Percentiles rank a stretch among this genome's conserved stretches.
These are phyloP conservation scores for Lithophane socia DNA, from an alignment of 2,888 invertebrate genomes.

Conservation along the genomic window DNA sequence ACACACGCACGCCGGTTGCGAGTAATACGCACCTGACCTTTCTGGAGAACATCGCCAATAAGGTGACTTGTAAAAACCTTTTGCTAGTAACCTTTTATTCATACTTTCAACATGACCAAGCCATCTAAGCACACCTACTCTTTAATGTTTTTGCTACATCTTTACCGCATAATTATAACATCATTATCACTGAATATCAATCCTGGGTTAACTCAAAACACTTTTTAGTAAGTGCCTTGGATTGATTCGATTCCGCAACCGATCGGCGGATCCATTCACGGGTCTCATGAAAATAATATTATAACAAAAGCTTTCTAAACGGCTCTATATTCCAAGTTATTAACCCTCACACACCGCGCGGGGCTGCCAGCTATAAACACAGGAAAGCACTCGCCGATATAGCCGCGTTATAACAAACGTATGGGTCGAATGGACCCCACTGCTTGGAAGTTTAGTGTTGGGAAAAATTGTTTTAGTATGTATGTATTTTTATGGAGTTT, in stretches of 20 bases:
- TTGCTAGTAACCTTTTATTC: background rate
- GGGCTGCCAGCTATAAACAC: conserved; percentile 64
- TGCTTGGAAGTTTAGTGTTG: conserved; percentile 30
- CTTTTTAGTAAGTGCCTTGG: background rate
- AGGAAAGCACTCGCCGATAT: conserved; percentile 70
- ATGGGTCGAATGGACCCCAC: conserved; percentile 33
- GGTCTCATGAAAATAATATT: conserved; percentile 36
- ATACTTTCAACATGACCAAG: background rate
- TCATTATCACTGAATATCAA: background rate
- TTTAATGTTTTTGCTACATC: background rate
- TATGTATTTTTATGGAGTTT: conserved; percentile 14
- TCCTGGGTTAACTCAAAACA: background rate
- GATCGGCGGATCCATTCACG: background rate
- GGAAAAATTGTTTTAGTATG: conserved; percentile 44
- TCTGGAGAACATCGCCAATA: background rate
- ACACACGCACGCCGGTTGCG: background rate
- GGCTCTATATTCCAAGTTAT: conserved; percentile 62
- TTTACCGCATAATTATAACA: background rate
- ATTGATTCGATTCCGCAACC: background rate
- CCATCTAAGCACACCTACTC: background rate
- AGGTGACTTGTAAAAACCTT: background rate
- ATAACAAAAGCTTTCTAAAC: conserved; percentile 57
- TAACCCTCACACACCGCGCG: conserved; percentile 44
- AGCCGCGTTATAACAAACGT: conserved; percentile 50
- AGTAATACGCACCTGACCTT: background rate